Base-by-base conservation (phyloP, 2,888 invertebrate genomes). In the Rotaria magnacalcarata region DNA sequence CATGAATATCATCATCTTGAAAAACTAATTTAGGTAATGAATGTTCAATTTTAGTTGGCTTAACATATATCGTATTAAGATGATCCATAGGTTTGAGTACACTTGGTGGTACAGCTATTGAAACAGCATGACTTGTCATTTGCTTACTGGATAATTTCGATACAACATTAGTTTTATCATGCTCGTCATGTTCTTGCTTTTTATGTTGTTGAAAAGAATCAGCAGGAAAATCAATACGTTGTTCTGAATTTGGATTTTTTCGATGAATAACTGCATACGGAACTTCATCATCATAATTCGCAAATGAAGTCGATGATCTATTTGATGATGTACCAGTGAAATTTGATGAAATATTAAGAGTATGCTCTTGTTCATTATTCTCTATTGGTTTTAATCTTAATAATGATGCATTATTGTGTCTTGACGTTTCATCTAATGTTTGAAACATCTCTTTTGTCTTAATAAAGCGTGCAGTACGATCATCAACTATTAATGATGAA, bases 41-140 rank as follows among this genome's bases (percentile, higher is more conserved):
- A 19, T 19, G 67, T 24, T 80, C 80, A n/a, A 80, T 80, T 80
- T 43, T 80, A n/a, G 80, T 80, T n/a, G 80, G 80, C n/a, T 80
- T 80, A 11, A 80, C 14, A 47, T 47, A 80, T 11, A 80, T 41
- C 24, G 80, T 80, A 80, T 80, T 80, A 24, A 80, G n/a, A 47
- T 80, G 80, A 80, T 80, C 47, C 80, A 80, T 80, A 11, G 34
- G 80, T 80, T 80, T 80, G n/a, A 80, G 14, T 1, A 47, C 47
- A 47, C 47, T 80, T 1, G n/a, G 47, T 24, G 80, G 80, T 47
- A 80, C 8, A 24, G 27, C 14, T 67, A 14, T 14, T 2, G 27
- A 11, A 21, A 21, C 7, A 54, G 11, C 4, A 34, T 24, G 67
- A 19, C 34, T 67, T 67, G 19, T 67, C 6, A 41, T 19, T 67